phyloP scores from a whole-genome alignment of 2,113 vertebrate species.

The Labeo catla region DNA sequence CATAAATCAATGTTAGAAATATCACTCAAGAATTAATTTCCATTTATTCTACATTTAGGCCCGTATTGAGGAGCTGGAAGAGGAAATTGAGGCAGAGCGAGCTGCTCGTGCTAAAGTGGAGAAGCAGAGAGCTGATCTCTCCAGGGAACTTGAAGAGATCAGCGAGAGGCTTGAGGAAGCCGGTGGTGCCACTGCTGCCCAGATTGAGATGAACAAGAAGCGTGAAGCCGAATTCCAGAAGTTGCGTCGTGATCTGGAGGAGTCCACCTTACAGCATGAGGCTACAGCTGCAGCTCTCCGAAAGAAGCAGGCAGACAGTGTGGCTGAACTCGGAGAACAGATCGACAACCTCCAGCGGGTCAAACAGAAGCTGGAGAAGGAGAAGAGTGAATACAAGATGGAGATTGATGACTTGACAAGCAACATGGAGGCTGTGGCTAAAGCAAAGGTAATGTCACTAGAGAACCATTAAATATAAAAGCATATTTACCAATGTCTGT shows the following conservation, averaged over 20 bases:
- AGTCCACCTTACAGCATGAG: constrained; percentile 80
- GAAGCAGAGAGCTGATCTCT: constrained; percentile 85
- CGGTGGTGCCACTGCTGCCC: constrained; percentile 73
- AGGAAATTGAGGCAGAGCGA: constrained; percentile 76
- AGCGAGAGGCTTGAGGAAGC: constrained; percentile 80
- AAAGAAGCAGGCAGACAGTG: constrained; percentile 59
- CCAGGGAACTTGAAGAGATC: constrained; percentile 90
- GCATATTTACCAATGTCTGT: too few species aligned
- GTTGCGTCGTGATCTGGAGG: constrained; percentile 86
- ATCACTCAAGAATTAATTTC: too few species aligned
- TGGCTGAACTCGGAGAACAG: constrained; percentile 59
- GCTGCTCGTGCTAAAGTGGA: constrained; percentile 81
- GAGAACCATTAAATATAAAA: too few species aligned
- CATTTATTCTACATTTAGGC: constrained; percentile 53
- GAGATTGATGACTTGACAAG: constrained; percentile 84
- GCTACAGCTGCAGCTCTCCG: constrained; percentile 59
- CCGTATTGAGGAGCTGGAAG: constrained; percentile 75
- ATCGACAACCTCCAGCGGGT: constrained; percentile 56
- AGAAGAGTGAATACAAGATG: constrained; percentile 74
- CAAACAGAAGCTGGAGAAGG: constrained; percentile 55
- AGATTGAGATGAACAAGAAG: constrained; percentile 79
- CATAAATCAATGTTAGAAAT: too few species aligned
- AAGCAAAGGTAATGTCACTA: background rate
- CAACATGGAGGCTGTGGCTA: constrained; percentile 9
- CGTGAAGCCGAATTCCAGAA: constrained; percentile 83